A percentile compares a stretch with the other conserved stretches of the same genome.
These are phyloP conservation scores for Panagrolaimus sp. DNA, from an alignment of 1,140 invertebrate species.

Conservation along the genomic window DNA sequence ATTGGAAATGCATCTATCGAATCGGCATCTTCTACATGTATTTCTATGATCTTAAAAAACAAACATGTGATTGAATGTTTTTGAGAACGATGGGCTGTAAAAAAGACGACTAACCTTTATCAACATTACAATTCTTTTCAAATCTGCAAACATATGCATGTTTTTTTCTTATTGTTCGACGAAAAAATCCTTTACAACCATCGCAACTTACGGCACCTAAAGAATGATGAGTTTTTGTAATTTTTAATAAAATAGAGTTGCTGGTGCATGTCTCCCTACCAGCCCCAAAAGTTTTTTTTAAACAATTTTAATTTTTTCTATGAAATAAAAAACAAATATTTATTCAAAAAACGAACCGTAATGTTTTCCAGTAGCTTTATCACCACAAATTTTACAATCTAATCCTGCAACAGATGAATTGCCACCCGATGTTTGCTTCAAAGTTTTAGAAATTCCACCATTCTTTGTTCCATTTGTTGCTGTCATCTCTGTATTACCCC, in stretches of 20 bases:
- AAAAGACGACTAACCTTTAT: slow-evolving; percentile 63
- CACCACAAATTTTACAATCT: slow-evolving; percentile 60
- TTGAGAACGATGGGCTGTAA: no score
- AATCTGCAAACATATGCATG: slow-evolving; percentile 89
- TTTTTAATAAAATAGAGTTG: no score
- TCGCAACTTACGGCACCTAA: slow-evolving; percentile 78
- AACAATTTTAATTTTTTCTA: no score
- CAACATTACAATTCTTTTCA: slow-evolving; percentile 80
- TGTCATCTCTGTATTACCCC: no score
- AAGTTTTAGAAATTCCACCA: no score
- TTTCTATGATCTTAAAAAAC: slow-evolving; percentile 75
- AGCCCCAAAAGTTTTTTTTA: no score
- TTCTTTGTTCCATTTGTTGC: no score
- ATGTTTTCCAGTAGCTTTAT: slow-evolving; percentile 86
- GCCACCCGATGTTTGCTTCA: no score
- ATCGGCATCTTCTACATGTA: slow-evolving; percentile 77
- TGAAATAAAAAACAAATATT: neutral
- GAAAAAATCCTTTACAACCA: slow-evolving; percentile 85
- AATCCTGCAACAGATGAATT: no score
- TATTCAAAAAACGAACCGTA: slow-evolving; percentile 63
- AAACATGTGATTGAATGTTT: neutral
- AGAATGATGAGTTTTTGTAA: no score
- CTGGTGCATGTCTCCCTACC: no score
- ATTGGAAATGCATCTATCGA: slow-evolving; percentile 87
- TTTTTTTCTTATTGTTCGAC: slow-evolving; percentile 78